Base-by-base conservation (phyloP, 1,140 invertebrate genomes). In the Ooceraea biroi region DNA sequence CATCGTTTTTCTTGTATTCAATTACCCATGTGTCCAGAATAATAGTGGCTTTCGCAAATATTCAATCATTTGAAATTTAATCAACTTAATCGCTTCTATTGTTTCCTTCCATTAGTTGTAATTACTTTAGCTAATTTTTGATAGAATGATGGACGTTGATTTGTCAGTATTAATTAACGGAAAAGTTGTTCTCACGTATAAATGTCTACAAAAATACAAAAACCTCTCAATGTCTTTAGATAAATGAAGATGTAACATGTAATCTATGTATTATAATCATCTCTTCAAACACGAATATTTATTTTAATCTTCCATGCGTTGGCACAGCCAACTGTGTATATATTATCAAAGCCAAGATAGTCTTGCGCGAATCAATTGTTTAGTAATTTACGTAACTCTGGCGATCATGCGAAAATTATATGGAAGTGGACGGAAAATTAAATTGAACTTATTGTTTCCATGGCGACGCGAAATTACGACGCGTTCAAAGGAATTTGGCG, bases 401-500 rank as follows among this genome's bases (percentile, higher is more conserved):
- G 11, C 50, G 14, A 74, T 19, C 17, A 17, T 46, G 55, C 41
- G 11, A 65, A 77, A 65, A 12, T 76, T 65, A 11, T 50, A 65
- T 11, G 10, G 1, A 25, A 11, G 27, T 55, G 11, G 17, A 30
- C 44, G 60, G 61, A 55, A 78, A 68, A 78, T 78, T 55, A 41
- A 78, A 78, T 78, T 78, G 55, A 68, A 78, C 66, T 17, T 19
- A 78, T 68, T 78, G 74, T 66, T 78, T 77, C 74, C 74, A 46
- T 4, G 3, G 22, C 44, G 12, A 17, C 25, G 12, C 8, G 14
- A 65, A 50, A 77, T 77, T 66, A n/a, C 10, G 8, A 19, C 19
- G 14, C 46, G 10, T 4, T 66, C 41, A 74, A 74, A 74, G 74
- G 60, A 68, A 68, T 78, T 68, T 44, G 46, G 11, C 30, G 14